Conservation (phyloP, 2,797 vertebrate genomes). For the Myiotriccus ornatus region DNA sequence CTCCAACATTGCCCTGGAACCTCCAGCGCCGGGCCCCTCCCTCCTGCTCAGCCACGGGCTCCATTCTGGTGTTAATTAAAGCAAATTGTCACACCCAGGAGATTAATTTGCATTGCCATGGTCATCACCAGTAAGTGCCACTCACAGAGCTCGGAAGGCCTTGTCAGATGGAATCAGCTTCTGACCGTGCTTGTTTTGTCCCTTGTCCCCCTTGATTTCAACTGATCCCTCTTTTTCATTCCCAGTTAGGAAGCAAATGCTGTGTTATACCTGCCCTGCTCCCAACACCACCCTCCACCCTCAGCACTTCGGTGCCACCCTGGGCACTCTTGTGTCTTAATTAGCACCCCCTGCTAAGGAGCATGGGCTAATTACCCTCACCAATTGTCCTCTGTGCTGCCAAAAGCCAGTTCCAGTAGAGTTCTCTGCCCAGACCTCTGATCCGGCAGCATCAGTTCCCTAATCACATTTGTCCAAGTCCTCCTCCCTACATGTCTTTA, state of each 20-base stretch:
- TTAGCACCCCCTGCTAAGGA: not conserved
- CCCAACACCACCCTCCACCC: conserved; percentile 1
- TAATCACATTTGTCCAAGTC: not conserved
- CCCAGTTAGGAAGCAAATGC: conserved; percentile 58
- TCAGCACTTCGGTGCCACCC: not conserved
- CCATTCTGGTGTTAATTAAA: conserved; percentile 72
- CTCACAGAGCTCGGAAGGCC: conserved; percentile 50
- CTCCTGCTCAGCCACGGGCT: not conserved
- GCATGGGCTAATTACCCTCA: not conserved
- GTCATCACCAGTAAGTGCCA: conserved; percentile 66
- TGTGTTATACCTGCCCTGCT: not conserved
- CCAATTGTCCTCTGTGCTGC: conserved; percentile 3
- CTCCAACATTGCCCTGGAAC: not conserved
- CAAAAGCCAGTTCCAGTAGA: not conserved
- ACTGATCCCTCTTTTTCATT: not conserved
- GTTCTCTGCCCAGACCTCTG: not conserved
- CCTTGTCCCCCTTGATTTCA: conserved; percentile 35
- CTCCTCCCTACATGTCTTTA: not conserved
- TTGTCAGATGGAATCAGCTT: conserved; percentile 60
- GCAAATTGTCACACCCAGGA: conserved; percentile 52
- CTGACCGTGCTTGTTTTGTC: conserved; percentile 69
- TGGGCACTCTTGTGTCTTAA: not conserved
- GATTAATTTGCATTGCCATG: conserved; percentile 80
- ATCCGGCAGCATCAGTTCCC: conserved; percentile 10
- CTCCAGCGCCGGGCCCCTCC: conserved; percentile 47